These are phyloP conservation scores for Apus apus DNA, from an alignment of 2,113 vertebrate species.

Conservation along the genomic window DNA sequence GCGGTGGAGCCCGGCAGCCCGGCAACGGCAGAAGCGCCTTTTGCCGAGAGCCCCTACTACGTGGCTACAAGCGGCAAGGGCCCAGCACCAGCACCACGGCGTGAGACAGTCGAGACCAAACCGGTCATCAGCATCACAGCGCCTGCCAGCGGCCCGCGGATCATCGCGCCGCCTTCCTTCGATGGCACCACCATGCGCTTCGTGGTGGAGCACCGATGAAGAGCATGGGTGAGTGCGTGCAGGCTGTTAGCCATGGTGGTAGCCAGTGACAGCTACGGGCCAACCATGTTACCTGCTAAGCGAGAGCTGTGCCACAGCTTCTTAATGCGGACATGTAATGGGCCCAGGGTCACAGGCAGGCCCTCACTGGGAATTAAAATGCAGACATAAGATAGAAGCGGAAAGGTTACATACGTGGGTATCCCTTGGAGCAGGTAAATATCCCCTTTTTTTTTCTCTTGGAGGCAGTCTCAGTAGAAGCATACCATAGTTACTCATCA, in stretches of 20 bases:
- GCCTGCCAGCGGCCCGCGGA: constrained; percentile 85
- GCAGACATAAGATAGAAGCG: rapidly evolving
- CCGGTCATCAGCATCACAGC: constrained; percentile 91
- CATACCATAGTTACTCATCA: rapidly evolving
- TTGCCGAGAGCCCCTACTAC: constrained; percentile 88
- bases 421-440: not conserved
- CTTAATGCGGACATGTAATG: rapidly evolving
- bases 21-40: constrained; percentile 59
- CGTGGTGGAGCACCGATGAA: constrained; percentile 94
- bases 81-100: not conserved
- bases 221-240: not conserved
- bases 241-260: rapidly evolving
- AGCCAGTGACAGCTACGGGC: rapidly evolving
- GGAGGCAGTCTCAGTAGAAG: not conserved
- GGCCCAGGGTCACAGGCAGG: rapidly evolving
- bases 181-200: constrained; percentile 98
- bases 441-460: not conserved
- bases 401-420: rapidly evolving
- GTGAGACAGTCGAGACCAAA: constrained; percentile 70
- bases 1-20: constrained; percentile 10
- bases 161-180: constrained; percentile 92
- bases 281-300: rapidly evolving
- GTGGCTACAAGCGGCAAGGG: constrained; percentile 83
- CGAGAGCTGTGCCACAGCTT: not conserved
- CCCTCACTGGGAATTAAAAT: not conserved